A percentile compares a stretch with the other conserved stretches of the same genome.
phyloP scores from a whole-genome alignment of 2,888 invertebrate genomes.

The Coelinius sp. region DNA sequence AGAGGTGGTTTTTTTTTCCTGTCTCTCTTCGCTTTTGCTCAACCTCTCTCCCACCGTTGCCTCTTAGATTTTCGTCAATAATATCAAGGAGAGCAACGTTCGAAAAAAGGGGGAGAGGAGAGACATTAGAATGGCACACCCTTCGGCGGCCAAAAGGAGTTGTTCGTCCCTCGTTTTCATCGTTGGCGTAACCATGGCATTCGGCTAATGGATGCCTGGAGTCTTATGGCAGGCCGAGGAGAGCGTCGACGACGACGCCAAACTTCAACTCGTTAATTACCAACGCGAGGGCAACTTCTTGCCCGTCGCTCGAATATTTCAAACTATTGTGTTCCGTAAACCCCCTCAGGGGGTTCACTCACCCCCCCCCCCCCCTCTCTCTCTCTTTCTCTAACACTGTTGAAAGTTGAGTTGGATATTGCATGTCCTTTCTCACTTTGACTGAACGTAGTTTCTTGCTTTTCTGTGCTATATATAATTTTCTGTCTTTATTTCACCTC shows the following conservation, averaged over 20 bases:
- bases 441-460: conserved; percentile 11
- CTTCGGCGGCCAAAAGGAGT: conserved; percentile 64
- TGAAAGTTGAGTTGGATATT: conserved; percentile 32
- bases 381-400: conserved; percentile 39
- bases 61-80: conserved; percentile 12
- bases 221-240: conserved; percentile 42
- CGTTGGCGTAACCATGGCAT: conserved; percentile 58
- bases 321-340: conserved; percentile 70
- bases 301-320: conserved; percentile 69
- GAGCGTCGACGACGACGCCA: conserved; percentile 63
- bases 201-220: conserved; percentile 69
- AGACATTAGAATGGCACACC: conserved; percentile 50
- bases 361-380: conserved; percentile 18
- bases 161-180: conserved; percentile 49
- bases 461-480: conserved; percentile 15
- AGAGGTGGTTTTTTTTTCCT: not conserved
- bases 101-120: conserved; percentile 35
- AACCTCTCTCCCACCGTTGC: not conserved
- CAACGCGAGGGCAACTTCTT: conserved; percentile 63
- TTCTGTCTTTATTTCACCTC: conserved; percentile 10
- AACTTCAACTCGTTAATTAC: conserved; percentile 72
- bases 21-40: not conserved
- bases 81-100: conserved; percentile 21
- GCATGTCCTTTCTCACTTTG: conserved; percentile 29
- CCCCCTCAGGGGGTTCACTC: conserved; percentile 60